Percentiles rank a stretch among this genome's conserved stretches.
phyloP scores from a whole-genome alignment of 2,888 invertebrate species.

The Erebia epiphron region DNA sequence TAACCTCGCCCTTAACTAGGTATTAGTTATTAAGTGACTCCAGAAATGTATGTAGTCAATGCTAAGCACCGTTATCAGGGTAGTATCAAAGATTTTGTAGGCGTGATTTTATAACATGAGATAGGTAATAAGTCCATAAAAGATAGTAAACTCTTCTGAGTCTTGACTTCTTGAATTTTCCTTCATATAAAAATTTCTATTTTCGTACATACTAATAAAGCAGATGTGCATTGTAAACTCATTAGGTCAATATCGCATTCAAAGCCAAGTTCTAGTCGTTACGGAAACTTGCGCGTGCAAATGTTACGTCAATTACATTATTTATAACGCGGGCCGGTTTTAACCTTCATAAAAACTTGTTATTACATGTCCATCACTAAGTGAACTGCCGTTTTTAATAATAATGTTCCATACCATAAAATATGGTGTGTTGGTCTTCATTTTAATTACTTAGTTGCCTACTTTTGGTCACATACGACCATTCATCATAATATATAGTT shows the following conservation, averaged over 20 bases:
- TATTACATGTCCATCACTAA: slow-evolving; percentile 20
- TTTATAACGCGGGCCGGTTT: slow-evolving; percentile 23
- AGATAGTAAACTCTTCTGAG: no score
- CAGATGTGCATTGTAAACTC: slow-evolving; percentile 27
- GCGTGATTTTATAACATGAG: no score
- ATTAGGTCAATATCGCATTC: slow-evolving; percentile 31
- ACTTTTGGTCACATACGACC: background rate
- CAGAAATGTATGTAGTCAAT: no score
- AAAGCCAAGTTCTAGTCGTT: slow-evolving; percentile 24
- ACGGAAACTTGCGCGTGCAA: slow-evolving; percentile 26
- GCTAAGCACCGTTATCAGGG: no score
- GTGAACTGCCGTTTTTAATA: slow-evolving; percentile 14
- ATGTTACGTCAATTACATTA: slow-evolving; percentile 31
- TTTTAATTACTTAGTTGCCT: background rate
- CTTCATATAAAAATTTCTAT: background rate
- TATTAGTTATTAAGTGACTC: no score
- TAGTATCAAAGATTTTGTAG: no score
- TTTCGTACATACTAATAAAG: slow-evolving; percentile 1
- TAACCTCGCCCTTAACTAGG: no score
- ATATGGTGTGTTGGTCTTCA: background rate
- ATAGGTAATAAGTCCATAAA: no score
- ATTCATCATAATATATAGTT: no score
- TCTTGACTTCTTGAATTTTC: no score
- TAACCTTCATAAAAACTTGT: slow-evolving; percentile 21
- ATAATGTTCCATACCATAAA: slow-evolving; percentile 7